A percentile compares a stretch with the other conserved stretches of the same genome.
phyloP scores from a whole-genome alignment of 1,140 invertebrate genomes.

The Heliothis subflexa region DNA sequence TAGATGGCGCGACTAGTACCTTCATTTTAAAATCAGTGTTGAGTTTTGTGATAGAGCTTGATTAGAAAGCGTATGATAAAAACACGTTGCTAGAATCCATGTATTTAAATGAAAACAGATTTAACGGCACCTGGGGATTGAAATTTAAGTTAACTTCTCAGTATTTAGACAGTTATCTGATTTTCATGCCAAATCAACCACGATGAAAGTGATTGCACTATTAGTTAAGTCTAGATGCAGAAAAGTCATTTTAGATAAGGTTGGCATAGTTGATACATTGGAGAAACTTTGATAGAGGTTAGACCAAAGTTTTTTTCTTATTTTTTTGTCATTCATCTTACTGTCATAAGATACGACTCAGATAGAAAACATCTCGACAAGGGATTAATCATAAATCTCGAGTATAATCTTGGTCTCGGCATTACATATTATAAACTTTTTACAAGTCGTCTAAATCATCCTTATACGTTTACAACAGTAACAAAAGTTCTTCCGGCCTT shows the following conservation, averaged over 20 bases:
- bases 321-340: constrained; percentile 31
- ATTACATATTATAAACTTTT: constrained; percentile 66
- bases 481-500: constrained; percentile 68
- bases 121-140: too few species aligned
- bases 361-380: constrained; percentile 41
- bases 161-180: too few species aligned
- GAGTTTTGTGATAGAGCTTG: neutral
- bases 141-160: too few species aligned
- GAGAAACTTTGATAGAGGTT: too few species aligned
- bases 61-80: neutral
- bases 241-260: too few species aligned
- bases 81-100: too few species aligned
- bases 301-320: neutral
- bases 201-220: too few species aligned
- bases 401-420: constrained; percentile 8
- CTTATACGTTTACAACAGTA: constrained; percentile 74
- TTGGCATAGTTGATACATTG: too few species aligned
- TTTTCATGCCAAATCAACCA: too few species aligned
- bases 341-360: constrained; percentile 44
- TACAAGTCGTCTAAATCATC: constrained; percentile 75
- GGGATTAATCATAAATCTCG: constrained; percentile 61
- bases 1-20: constrained; percentile 25
- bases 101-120: too few species aligned
- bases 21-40: constrained; percentile 4
- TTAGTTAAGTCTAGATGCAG: too few species aligned